These are phyloP conservation scores for Neomicropteryx cornuta DNA, from an alignment of 1,140 invertebrate genomes.

Conservation along the genomic window DNA sequence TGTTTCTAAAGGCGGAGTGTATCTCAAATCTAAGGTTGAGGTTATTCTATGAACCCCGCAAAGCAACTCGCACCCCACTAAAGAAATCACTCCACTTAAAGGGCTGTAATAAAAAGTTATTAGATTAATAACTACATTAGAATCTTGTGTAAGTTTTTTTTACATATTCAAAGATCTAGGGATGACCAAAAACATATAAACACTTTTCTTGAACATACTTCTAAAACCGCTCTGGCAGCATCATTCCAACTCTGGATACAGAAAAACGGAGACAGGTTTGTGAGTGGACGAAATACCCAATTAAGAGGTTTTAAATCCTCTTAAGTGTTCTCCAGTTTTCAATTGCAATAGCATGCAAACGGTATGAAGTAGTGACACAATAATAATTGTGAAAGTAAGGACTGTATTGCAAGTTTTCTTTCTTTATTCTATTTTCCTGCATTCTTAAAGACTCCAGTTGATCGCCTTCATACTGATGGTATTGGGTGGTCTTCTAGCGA, in stretches of 20 bases:
- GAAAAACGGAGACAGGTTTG: constrained; percentile 7
- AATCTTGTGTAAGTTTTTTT: background rate
- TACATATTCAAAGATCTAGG: background rate
- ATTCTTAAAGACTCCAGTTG: too few relatives aligned
- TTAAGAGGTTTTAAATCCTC: too few relatives aligned
- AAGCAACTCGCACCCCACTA: constrained; percentile 49
- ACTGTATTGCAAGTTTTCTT: too few relatives aligned
- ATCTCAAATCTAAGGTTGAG: constrained; percentile 35
- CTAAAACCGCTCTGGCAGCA: background rate
- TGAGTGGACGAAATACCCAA: too few relatives aligned
- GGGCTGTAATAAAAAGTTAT: constrained; percentile 25
- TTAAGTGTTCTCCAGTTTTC: too few relatives aligned
- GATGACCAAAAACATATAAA: background rate
- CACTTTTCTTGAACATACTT: background rate
- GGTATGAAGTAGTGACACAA: too few relatives aligned
- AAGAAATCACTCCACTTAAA: constrained; percentile 40
- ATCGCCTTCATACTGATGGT: too few relatives aligned
- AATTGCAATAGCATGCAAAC: too few relatives aligned
- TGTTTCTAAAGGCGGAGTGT: constrained; percentile 20
- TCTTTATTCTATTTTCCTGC: too few relatives aligned
- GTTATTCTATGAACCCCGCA: constrained; percentile 47
- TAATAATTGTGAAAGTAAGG: too few relatives aligned
- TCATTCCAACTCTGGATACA: background rate
- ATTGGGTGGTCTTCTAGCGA: too few relatives aligned
- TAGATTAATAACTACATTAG: background rate